Conservation (phyloP, 2,113 vertebrate genomes). For the Leucosticte australis region DNA sequence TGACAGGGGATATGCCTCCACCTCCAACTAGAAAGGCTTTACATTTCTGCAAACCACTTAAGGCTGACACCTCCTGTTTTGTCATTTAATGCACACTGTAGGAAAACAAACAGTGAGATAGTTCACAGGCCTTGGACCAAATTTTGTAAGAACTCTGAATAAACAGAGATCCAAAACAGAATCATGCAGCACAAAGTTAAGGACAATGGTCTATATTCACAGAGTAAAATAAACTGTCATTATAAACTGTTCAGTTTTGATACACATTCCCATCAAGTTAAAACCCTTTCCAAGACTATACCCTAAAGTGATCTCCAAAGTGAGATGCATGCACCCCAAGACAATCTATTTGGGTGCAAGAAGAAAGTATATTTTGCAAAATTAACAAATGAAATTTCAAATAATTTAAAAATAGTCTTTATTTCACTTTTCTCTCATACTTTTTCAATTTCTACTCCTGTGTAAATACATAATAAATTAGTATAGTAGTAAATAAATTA, state of each 20-base stretch:
- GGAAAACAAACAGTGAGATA: background rate
- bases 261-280: background rate
- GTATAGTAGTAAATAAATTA: background rate
- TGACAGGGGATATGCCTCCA: background rate
- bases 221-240: background rate
- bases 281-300: background rate
- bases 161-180: background rate
- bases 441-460: background rate
- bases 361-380: background rate
- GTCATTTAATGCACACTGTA: background rate
- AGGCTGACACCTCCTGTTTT: background rate
- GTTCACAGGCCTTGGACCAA: background rate
- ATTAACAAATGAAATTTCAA: background rate
- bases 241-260: background rate
- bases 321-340: background rate
- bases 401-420: background rate
- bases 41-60: background rate
- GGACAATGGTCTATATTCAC: background rate
- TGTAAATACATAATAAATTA: background rate
- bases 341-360: background rate
- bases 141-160: background rate
- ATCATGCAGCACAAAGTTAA: background rate
- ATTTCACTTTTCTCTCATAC: background rate
- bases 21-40: background rate
- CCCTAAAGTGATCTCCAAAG: background rate